phyloP scores from a whole-genome alignment of 2,888 invertebrate genomes.

The Tetheella fluctuosa region DNA sequence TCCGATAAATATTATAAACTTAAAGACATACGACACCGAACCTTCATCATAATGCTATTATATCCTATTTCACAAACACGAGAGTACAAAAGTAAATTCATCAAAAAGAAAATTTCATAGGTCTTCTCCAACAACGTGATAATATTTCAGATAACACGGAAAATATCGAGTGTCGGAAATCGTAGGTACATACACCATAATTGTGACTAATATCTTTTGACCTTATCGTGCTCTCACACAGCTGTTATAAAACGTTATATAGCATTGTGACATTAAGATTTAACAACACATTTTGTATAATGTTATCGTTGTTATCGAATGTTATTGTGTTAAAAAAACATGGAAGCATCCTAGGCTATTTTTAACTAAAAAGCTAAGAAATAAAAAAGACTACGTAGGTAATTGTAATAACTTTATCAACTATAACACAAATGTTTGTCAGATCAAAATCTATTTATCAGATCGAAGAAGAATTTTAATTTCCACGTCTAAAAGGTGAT shows the following conservation, averaged over 20 bases:
- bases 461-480: not conserved
- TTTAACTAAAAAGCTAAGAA: too few species aligned
- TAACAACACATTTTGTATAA: too few species aligned
- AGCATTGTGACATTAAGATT: too few species aligned
- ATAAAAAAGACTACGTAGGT: too few species aligned
- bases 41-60: constrained; percentile 46
- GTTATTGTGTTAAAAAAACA: too few species aligned
- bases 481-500: not conserved
- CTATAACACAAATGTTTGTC: too few species aligned
- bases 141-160: constrained; percentile 56
- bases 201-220: not conserved
- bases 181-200: constrained; percentile 31
- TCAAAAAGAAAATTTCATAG: constrained; percentile 59
- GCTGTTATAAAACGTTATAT: too few species aligned
- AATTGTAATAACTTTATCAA: too few species aligned
- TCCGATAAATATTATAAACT: constrained; percentile 27
- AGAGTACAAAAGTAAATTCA: constrained; percentile 55
- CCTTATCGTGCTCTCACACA: not conserved
- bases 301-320: too few species aligned
- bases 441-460: too few species aligned
- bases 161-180: constrained; percentile 62
- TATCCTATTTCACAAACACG: constrained; percentile 59
- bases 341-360: too few species aligned
- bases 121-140: constrained; percentile 69
- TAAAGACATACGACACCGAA: constrained; percentile 31